Evolutionary conservation across 2,113 vertebrate species (phyloP).

Genomic region (Trochalopteron elliotii): DNA sequence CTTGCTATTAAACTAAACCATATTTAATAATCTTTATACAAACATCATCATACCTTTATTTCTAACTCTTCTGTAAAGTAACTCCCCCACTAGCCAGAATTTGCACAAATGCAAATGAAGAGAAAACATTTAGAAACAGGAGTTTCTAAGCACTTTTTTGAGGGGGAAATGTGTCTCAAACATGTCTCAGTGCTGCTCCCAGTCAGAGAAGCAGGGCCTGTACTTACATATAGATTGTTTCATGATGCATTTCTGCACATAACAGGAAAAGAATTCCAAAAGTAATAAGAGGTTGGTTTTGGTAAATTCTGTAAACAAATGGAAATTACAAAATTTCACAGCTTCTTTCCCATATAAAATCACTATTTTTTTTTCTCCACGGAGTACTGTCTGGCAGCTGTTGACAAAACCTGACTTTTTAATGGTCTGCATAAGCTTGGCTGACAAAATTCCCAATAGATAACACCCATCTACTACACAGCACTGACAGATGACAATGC

Average conservation of each 20-base stretch:
- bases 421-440: not conserved
- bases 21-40: not conserved
- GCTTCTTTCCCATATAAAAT: not conserved
- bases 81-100: not conserved
- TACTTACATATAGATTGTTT: not conserved
- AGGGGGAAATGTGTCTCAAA: not conserved
- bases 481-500: not conserved
- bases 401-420: not conserved
- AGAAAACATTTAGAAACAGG: not conserved
- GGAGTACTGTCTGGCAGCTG: not conserved
- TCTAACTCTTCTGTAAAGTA: not conserved
- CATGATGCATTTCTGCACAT: fast-evolving
- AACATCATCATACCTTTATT: not conserved
- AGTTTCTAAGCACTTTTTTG: not conserved
- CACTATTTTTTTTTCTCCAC: not conserved
- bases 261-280: not conserved
- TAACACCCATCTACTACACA: not conserved
- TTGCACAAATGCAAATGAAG: not conserved
- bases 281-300: not conserved
- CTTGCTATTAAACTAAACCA: not conserved
- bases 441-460: not conserved
- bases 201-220: not conserved
- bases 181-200: not conserved
- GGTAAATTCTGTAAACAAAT: not conserved
- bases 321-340: not conserved